A percentile compares a stretch with the other conserved stretches of the same genome.
phyloP scores from a whole-genome alignment of 2,888 invertebrate genomes.

The Aphodius granarius region DNA sequence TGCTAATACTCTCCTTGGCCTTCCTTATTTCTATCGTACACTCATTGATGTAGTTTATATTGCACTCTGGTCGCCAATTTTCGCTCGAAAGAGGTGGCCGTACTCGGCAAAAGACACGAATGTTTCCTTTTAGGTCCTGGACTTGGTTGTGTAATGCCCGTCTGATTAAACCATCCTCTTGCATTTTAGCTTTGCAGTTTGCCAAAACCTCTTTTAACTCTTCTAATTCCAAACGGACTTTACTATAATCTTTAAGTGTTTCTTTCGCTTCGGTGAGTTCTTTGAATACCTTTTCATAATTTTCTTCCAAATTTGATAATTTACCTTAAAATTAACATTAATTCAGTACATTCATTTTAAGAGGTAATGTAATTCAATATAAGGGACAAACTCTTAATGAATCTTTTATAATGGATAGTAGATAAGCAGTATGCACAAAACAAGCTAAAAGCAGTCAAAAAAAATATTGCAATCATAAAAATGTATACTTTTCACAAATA shows the following conservation, averaged over 20 bases:
- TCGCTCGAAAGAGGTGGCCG: constrained; percentile 69
- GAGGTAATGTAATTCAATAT: too few relatives aligned
- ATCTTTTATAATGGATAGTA: too few relatives aligned
- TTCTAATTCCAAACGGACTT: neutral
- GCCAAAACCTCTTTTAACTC: neutral
- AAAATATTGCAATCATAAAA: too few relatives aligned
- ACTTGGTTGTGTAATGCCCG: constrained; percentile 66
- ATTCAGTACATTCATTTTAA: too few relatives aligned
- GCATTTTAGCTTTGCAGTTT: constrained; percentile 24
- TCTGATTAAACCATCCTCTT: constrained; percentile 46
- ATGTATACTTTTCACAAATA: too few relatives aligned
- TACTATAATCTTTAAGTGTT: neutral
- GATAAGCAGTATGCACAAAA: too few relatives aligned
- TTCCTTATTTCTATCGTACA: constrained; percentile 65
- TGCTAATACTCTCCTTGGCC: constrained; percentile 45
- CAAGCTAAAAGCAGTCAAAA: too few relatives aligned
- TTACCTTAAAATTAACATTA: too few relatives aligned
- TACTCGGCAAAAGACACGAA: constrained; percentile 78
- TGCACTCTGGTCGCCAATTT: constrained; percentile 57
- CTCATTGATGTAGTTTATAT: constrained; percentile 62
- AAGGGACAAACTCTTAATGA: too few relatives aligned
- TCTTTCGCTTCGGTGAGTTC: neutral
- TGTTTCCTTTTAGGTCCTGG: constrained; percentile 78
- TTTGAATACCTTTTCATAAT: neutral
- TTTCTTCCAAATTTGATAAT: neutral